Conservation (phyloP, 2,113 vertebrate species). For the Etheostoma spectabile region DNA sequence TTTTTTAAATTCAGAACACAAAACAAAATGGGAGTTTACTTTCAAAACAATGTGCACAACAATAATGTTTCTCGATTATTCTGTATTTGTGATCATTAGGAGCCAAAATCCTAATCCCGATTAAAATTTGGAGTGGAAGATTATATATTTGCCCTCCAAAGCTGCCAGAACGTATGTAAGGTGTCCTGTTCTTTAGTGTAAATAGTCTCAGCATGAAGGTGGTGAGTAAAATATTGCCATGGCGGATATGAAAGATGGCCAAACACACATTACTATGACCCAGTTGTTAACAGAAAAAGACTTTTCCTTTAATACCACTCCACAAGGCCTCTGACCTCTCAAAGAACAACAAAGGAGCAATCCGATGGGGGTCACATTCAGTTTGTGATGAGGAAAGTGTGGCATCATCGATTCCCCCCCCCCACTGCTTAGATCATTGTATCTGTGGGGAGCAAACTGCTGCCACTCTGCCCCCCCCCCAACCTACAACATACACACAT, state of each 20-base stretch:
- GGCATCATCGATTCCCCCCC: conserved; percentile 47
- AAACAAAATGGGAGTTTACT: too few species aligned
- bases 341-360: conserved; percentile 32
- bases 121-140: background rate
- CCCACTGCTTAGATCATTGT: background rate
- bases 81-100: too few species aligned
- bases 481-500: conserved; percentile 6
- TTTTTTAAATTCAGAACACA: too few species aligned
- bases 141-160: conserved; percentile 23
- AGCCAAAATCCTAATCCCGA: too few species aligned
- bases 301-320: conserved; percentile 7
- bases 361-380: conserved; percentile 34
- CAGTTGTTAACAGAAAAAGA: conserved; percentile 5
- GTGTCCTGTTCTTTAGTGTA: background rate
- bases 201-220: background rate
- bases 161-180: background rate
- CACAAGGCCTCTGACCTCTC: conserved; percentile 18
- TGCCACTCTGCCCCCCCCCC: conserved; percentile 22
- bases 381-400: conserved; percentile 37
- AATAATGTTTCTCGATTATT: too few species aligned
- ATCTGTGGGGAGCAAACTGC: conserved; percentile 19
- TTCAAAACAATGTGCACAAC: too few species aligned
- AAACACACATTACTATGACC: conserved; percentile 37
- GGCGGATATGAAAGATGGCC: conserved; percentile 2
- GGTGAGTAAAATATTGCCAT: conserved; percentile 16